Conservation (phyloP, 2,113 vertebrate species). For the Mungos mungo region DNA sequence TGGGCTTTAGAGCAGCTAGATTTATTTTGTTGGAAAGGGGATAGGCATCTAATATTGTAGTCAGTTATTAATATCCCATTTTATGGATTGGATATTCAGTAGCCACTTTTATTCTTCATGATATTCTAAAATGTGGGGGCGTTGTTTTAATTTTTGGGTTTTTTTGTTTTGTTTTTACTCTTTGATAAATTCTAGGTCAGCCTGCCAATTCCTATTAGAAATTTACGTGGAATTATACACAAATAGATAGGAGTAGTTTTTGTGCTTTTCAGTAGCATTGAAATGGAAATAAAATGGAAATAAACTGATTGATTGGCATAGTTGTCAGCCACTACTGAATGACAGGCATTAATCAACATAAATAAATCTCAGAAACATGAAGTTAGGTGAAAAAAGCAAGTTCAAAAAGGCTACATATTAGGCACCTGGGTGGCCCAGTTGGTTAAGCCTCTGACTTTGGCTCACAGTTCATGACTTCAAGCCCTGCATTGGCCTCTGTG, state of each 20-base stretch:
- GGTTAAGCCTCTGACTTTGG: no score
- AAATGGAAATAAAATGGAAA: constrained; percentile 6
- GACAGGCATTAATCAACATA: not conserved
- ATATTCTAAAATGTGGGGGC: not conserved
- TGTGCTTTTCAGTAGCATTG: constrained; percentile 9
- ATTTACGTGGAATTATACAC: not conserved
- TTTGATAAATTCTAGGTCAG: constrained; percentile 31
- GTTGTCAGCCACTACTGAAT: not conserved
- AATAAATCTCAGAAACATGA: constrained; percentile 32
- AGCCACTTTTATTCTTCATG: not conserved
- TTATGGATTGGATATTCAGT: not conserved
- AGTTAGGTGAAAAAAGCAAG: not conserved
- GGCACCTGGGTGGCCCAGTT: no score
- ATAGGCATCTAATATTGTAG: not conserved
- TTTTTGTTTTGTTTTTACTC: not conserved
- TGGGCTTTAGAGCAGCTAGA: constrained; percentile 12
- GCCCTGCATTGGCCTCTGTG: no score
- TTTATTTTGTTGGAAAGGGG: not conserved
- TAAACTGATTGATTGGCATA: not conserved
- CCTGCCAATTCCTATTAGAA: not conserved
- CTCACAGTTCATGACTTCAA: no score
- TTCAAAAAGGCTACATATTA: not conserved
- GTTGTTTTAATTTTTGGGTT: no score
- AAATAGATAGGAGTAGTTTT: not conserved
- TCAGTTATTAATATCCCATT: not conserved